phyloP scores from a whole-genome alignment of 2,888 invertebrate species.

The Phaonia tiefii region DNA sequence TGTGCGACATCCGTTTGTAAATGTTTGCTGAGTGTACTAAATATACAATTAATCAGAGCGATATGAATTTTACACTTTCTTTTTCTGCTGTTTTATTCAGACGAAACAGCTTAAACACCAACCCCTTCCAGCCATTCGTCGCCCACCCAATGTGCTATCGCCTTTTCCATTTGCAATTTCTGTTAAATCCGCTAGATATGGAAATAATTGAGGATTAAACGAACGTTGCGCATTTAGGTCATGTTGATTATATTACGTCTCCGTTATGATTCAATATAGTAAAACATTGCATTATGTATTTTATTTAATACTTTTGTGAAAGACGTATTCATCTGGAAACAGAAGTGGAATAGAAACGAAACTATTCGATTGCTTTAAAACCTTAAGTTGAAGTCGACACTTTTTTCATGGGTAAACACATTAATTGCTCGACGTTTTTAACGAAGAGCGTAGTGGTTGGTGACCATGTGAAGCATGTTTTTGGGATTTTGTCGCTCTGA shows the following conservation, averaged over 20 bases:
- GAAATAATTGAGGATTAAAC: slow-evolving; percentile 17
- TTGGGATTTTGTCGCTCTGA: no score
- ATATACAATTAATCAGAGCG: slow-evolving; percentile 60
- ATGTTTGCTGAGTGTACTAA: slow-evolving; percentile 38
- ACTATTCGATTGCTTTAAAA: no score
- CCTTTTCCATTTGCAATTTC: slow-evolving; percentile 35
- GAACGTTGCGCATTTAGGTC: slow-evolving; percentile 52
- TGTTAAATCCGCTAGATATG: slow-evolving; percentile 36
- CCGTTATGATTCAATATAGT: slow-evolving; percentile 41
- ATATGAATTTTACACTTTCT: slow-evolving; percentile 42
- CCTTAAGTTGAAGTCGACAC: no score
- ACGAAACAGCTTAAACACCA: slow-evolving; percentile 9
- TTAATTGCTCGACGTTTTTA: no score
- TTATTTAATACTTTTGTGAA: slow-evolving; percentile 38
- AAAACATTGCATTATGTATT: slow-evolving; percentile 54
- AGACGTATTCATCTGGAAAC: slow-evolving; percentile 1
- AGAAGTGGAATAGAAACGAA: neutral
- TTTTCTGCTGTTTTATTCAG: slow-evolving; percentile 31
- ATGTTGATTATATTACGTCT: slow-evolving; percentile 50
- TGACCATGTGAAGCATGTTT: no score
- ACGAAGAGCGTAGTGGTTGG: no score
- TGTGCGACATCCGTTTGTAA: neutral
- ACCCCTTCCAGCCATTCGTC: neutral
- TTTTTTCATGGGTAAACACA: no score
- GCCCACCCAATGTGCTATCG: slow-evolving; percentile 9